Base-by-base conservation (phyloP, 1,140 invertebrate genomes). In the Calephelis virginiensis region DNA sequence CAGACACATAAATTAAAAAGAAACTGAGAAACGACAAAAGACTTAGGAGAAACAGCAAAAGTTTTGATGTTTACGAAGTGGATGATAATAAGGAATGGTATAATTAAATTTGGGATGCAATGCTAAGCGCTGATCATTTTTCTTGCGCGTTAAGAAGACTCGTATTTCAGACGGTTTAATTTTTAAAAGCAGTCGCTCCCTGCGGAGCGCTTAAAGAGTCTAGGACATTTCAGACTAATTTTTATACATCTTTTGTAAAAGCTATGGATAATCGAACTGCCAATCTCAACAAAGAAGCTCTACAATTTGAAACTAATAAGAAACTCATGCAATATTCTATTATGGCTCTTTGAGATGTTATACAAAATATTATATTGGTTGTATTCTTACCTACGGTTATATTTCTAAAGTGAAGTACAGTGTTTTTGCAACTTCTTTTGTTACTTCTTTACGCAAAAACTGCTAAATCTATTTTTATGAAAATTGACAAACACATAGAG, bases 181-280 rank as follows among this genome's bases (percentile, higher is more conserved):
- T 85, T 82, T 79, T 70, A 68, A 48, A 77, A 74, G 78, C 77
- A 71, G 71, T 63, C 69, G 66, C 74, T 84, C 84, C 85, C 87
- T 66, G 75, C 68, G 85, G 85, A 72, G 80, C 72, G 77, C 82
- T 87, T 89, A 84, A 86, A 72, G 63, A 87, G 86, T 89, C 85
- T 86, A 82, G 74, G 80, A 90, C 82, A 85, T 85, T 83, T 80
- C 77, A 84, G 81, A 77, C 83, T 82, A 85, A 85, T 86, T 90
- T 85, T 87, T 87, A 82, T 85, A 82, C 78, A 76, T 78, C 81
- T 86, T 85, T 89, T 86, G 73, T 75, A 76, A 73, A 73, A 85
- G 78, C 71, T 70, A 66, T 66, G 79, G 83, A 89, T 89, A 89
- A 90, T 89, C 86, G 85, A 90, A 83, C 81, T 89, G 88, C 85